phyloP scores from a whole-genome alignment of 2,797 vertebrate genomes.

The Ctenopoma kingsleyae region DNA sequence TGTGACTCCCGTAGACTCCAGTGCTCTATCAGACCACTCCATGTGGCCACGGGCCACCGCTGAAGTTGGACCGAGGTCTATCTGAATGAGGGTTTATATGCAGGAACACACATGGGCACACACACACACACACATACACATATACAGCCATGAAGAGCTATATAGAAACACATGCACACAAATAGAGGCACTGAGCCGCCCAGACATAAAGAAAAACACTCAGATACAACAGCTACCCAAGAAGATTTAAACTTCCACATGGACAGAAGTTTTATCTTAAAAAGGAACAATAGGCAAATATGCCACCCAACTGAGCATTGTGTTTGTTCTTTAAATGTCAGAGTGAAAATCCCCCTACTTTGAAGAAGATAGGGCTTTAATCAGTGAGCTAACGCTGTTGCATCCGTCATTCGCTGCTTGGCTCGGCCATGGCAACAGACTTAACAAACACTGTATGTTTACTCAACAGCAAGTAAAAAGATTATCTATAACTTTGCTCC shows the following conservation, averaged over 20 bases:
- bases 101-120: conserved; percentile 63
- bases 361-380: conserved; percentile 79
- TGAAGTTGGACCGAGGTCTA: conserved; percentile 77
- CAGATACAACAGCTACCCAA: conserved; percentile 63
- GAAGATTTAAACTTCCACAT: conserved; percentile 81
- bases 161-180: conserved; percentile 47
- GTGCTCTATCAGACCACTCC: conserved; percentile 79
- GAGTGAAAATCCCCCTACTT: conserved; percentile 82
- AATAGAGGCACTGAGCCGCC: conserved; percentile 42
- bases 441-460: conserved; percentile 74
- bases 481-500: conserved; percentile 67
- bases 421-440: conserved; percentile 66
- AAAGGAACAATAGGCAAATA: conserved; percentile 81
- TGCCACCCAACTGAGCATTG: conserved; percentile 83
- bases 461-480: conserved; percentile 67
- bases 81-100: conserved; percentile 73
- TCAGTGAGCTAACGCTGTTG: conserved; percentile 69
- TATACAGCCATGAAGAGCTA: conserved; percentile 24
- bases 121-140: conserved; percentile 28
- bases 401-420: conserved; percentile 63
- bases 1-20: conserved; percentile 75
- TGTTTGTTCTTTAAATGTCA: conserved; percentile 89
- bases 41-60: conserved; percentile 82
- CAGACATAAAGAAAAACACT: conserved; percentile 54
- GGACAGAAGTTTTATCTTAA: conserved; percentile 84